Conservation (phyloP, 2,797 vertebrate species). For the Chiropotes sagulatus region DNA sequence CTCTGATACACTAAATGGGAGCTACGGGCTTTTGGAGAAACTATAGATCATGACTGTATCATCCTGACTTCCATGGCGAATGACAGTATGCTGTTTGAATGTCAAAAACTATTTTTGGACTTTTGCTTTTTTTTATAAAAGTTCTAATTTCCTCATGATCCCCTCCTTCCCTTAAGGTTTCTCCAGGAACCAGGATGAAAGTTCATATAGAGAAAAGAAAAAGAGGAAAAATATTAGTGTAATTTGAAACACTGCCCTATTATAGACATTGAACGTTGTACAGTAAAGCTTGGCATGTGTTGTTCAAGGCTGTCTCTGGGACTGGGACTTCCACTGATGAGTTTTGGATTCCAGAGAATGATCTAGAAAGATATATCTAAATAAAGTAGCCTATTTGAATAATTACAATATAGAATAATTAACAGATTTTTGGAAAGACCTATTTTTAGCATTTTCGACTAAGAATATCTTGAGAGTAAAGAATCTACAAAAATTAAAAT, state of each 20-base stretch:
- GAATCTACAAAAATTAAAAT: background rate
- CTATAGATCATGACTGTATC: no score
- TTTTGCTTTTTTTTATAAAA: background rate
- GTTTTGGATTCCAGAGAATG: background rate
- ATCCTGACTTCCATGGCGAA: background rate
- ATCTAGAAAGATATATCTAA: background rate
- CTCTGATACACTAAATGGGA: background rate
- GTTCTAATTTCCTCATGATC: background rate
- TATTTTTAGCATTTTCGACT: constrained; percentile 7
- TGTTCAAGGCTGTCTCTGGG: background rate
- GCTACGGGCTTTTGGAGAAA: background rate
- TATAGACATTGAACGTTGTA: background rate
- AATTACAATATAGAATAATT: background rate
- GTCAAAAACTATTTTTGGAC: background rate
- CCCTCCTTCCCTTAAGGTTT: background rate
- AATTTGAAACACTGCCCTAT: background rate
- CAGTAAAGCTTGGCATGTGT: background rate
- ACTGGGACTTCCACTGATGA: background rate
- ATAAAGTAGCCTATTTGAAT: background rate
- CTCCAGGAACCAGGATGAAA: background rate
- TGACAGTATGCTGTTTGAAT: background rate
- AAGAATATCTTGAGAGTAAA: background rate
- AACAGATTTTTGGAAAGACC: background rate
- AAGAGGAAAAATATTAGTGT: background rate
- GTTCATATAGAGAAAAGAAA: background rate